Evolutionary conservation across 2,888 invertebrate genomes (phyloP).

Genomic region (Sialis lutaria): DNA sequence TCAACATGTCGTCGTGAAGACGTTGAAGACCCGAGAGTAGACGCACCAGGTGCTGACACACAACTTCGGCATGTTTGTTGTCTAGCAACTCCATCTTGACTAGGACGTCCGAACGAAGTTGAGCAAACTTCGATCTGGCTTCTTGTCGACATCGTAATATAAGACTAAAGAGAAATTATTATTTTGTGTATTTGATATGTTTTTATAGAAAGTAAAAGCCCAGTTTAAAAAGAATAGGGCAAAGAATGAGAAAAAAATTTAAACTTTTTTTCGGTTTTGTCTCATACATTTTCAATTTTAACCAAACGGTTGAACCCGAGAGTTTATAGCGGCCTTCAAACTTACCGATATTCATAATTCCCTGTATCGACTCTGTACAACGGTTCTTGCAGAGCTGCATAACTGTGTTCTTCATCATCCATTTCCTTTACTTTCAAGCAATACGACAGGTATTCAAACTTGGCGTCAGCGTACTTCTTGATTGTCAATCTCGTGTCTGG

Average conservation of each 20-base stretch:
- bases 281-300: too few relatives aligned
- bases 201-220: too few relatives aligned
- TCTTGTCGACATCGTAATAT: slow-evolving; percentile 92
- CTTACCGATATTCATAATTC: slow-evolving; percentile 92
- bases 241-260: too few relatives aligned
- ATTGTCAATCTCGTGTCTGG: slow-evolving; percentile 96
- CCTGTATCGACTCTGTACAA: slow-evolving; percentile 96
- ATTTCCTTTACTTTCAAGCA: slow-evolving; percentile 99
- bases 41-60: slow-evolving; percentile 68
- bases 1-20: slow-evolving; percentile 14
- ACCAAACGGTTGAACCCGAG: too few relatives aligned
- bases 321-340: background rate
- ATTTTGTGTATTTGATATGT: background rate
- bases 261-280: too few relatives aligned
- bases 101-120: slow-evolving; percentile 74
- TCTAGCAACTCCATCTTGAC: slow-evolving; percentile 95
- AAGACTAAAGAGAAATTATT: slow-evolving; percentile 33
- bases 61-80: slow-evolving; percentile 94
- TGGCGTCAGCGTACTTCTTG: slow-evolving; percentile 94
- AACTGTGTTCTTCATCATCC: slow-evolving; percentile 97
- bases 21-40: slow-evolving; percentile 68
- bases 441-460: slow-evolving; percentile 97
- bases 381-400: slow-evolving; percentile 83
- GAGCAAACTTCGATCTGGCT: slow-evolving; percentile 71
- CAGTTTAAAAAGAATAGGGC: too few relatives aligned